phyloP scores from a whole-genome alignment of 1,140 invertebrate genomes.

The Trichoplusia ni region DNA sequence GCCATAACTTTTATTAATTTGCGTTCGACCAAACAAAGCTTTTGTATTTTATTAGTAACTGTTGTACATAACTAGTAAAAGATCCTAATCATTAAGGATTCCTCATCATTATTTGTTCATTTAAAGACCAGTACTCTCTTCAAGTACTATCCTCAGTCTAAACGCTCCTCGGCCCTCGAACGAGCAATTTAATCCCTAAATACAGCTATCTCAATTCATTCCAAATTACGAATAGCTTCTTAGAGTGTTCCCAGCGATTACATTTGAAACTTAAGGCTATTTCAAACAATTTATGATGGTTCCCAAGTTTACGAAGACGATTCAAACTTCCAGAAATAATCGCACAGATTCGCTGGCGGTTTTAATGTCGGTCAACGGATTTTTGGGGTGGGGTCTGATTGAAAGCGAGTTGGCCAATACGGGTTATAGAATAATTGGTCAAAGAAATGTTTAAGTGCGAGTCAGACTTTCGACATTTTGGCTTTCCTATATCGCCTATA shows the following conservation, averaged over 20 bases:
- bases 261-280: constrained; percentile 39
- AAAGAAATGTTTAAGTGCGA: no score
- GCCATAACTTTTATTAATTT: no score
- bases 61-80: no score
- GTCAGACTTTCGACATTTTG: no score
- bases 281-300: constrained; percentile 33
- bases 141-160: neutral
- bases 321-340: constrained; percentile 35
- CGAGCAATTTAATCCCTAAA: neutral
- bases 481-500: no score
- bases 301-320: constrained; percentile 34
- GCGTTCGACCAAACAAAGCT: no score
- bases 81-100: neutral
- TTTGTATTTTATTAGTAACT: no score
- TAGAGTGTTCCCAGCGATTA: constrained; percentile 31
- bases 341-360: constrained; percentile 34
- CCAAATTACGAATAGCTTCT: constrained; percentile 37
- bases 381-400: neutral
- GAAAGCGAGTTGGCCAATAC: no score
- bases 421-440: no score
- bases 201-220: constrained; percentile 29
- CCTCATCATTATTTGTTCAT: neutral
- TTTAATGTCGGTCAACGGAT: constrained; percentile 31
- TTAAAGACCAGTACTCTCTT: neutral
- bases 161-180: constrained; percentile 15